Evolutionary conservation across 2,888 invertebrate species (phyloP), one percentile per base, ranked within the genome.

Genomic region (Teleogryllus oceanicus): DNA sequence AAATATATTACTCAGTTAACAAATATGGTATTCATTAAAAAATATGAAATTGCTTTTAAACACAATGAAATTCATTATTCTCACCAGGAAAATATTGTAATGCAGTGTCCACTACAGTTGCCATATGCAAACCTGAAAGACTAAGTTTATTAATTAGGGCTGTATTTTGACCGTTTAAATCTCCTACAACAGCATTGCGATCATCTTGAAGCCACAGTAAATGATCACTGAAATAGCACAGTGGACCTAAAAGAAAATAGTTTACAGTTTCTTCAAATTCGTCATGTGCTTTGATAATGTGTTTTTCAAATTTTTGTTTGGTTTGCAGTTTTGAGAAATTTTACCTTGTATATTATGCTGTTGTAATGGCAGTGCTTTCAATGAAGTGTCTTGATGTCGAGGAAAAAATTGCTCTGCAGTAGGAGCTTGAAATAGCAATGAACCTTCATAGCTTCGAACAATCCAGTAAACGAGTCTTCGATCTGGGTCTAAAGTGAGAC

Each of bases 391-490:
- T 84, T 86, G 86, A 21, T 85, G 84, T 18, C 83, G 85, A 82
- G 85, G 88, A 87, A 75, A 88, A 85, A 81, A 88, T 88, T 50
- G 88, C 82, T 92, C 91, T 18, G 92, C 91, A 82, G 93, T 92
- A 0, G 91, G 90, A 4, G 94, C 93, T 81, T 91, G 89, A 85
- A 92, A 94, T 49, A 96, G 88, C 84, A 91, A 92, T 0, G 94
- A 93, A 16, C 93, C 94, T 84, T 94, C 93, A 83, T 92, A 92
- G 83, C 94, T 93, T 83, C 94, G 88, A 0, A 94, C 93, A 82
- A 96, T 91, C 96, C 96, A 97, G 85, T 95, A 96, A 12, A 95
- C 89, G 86, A 90, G 91, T 85, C 92, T 92, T 84, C 91, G 92
- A 83, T 93, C 92, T 78, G 93, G 89, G 85, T 97, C 96, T 80